Percentiles rank a stretch among this genome's conserved stretches.
These are phyloP conservation scores for Oncorhynchus clarkii DNA, from an alignment of 2,113 vertebrate genomes.

Conservation along the genomic window DNA sequence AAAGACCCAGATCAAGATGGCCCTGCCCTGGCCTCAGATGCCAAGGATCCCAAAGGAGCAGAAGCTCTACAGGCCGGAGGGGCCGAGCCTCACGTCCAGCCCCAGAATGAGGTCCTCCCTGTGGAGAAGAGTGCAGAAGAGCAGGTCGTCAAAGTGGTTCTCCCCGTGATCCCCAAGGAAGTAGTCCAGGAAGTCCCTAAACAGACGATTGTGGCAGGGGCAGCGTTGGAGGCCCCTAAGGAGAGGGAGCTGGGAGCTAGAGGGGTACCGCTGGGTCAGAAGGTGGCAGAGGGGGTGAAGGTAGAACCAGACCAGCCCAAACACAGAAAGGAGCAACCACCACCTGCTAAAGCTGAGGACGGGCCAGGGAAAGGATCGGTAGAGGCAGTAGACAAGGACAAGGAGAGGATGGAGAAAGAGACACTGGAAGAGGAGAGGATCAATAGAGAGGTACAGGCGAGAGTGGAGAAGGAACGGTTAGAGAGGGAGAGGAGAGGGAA, in stretches of 20 bases:
- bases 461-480: slow-evolving; percentile 35
- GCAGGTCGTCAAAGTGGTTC: slow-evolving; percentile 16
- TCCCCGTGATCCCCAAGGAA: slow-evolving; percentile 46
- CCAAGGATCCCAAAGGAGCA: slow-evolving; percentile 14
- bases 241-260: slow-evolving; percentile 54
- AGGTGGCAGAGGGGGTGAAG: not conserved
- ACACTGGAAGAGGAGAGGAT: slow-evolving; percentile 28
- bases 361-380: slow-evolving; percentile 4
- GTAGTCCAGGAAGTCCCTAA: slow-evolving; percentile 17
- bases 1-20: slow-evolving; percentile 36
- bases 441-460: slow-evolving; percentile 35
- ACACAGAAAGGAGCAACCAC: slow-evolving; percentile 5
- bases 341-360: slow-evolving; percentile 44
- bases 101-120: slow-evolving; percentile 34
- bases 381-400: slow-evolving; percentile 22
- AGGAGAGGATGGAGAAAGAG: slow-evolving; percentile 5
- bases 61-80: slow-evolving; percentile 27
- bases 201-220: not conserved
- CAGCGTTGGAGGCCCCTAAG: slow-evolving; percentile 28
- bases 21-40: slow-evolving; percentile 25
- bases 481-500: slow-evolving; percentile 46
- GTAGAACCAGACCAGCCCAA: slow-evolving; percentile 12
- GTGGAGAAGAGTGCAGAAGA: slow-evolving; percentile 19
- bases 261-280: slow-evolving; percentile 64
- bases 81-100: slow-evolving; percentile 17